These are phyloP conservation scores for Pantala flavescens DNA, from an alignment of 1,140 invertebrate species.

Conservation along the genomic window DNA sequence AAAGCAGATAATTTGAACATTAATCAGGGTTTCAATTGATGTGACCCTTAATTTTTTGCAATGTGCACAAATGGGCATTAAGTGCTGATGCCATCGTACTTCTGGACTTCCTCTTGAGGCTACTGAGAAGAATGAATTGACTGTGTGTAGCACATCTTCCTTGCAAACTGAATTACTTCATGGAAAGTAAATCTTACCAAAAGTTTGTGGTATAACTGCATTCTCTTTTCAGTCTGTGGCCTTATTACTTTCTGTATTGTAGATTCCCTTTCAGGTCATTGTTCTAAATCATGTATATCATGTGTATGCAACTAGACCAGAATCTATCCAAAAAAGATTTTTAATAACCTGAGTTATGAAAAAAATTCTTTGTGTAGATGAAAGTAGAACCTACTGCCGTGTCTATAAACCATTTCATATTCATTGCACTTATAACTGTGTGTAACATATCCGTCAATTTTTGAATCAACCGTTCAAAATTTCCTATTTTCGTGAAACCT, in stretches of 20 bases:
- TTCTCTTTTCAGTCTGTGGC: slow-evolving; percentile 22
- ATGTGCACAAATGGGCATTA: slow-evolving; percentile 13
- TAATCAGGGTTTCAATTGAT: background rate
- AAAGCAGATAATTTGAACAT: background rate
- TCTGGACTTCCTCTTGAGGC: background rate
- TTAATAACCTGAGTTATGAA: background rate
- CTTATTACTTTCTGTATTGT: slow-evolving; percentile 20
- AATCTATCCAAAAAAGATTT: background rate
- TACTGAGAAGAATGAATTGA: slow-evolving; percentile 14
- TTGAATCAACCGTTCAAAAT: slow-evolving; percentile 15
- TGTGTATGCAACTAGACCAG: slow-evolving; percentile 1
- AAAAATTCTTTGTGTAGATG: background rate
- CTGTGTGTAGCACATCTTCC: background rate
- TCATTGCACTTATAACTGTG: slow-evolving; percentile 11
- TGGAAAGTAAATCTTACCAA: slow-evolving; percentile 17
- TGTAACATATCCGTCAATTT: background rate
- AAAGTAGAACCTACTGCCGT: background rate
- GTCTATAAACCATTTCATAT: slow-evolving; percentile 11
- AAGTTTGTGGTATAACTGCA: slow-evolving; percentile 19
- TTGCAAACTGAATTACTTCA: background rate
- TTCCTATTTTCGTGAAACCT: slow-evolving; percentile 14
- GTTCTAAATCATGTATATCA: background rate
- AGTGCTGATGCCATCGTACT: slow-evolving; percentile 11
- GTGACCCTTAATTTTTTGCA: background rate
- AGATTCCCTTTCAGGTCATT: slow-evolving; percentile 5